Conservation (phyloP, 2,888 invertebrate species). For the Dromius quadrimaculatus region DNA sequence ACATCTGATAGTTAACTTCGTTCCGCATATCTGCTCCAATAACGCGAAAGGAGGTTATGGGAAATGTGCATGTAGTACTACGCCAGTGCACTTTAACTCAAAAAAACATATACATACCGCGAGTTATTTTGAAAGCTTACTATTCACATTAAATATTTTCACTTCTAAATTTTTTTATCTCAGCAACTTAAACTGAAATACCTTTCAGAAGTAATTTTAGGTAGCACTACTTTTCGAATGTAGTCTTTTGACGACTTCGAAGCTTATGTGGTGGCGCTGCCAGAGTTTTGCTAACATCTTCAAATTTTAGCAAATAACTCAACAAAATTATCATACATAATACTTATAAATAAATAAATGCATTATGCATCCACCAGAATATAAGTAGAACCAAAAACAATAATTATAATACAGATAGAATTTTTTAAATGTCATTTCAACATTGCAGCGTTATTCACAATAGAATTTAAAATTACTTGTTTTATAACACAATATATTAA, state of each 20-base stretch:
- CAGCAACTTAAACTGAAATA: not conserved
- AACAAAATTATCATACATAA: not conserved
- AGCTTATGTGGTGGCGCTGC: constrained; percentile 29
- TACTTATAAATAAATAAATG: not conserved
- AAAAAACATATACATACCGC: constrained; percentile 1
- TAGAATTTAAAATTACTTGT: constrained; percentile 1
- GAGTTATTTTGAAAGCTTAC: not conserved
- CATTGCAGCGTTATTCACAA: constrained; percentile 1
- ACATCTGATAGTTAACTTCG: constrained; percentile 80
- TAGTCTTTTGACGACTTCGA: constrained; percentile 14
- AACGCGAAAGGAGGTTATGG: constrained; percentile 82
- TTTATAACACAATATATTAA: not conserved
- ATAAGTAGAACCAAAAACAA: constrained; percentile 7
- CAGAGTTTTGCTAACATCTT: constrained; percentile 15
- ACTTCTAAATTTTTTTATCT: not conserved
- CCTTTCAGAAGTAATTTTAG: not conserved
- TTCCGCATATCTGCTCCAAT: constrained; percentile 81
- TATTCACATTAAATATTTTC: not conserved
- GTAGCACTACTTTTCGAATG: constrained; percentile 25
- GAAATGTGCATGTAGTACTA: constrained; percentile 80
- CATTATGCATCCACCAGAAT: not conserved
- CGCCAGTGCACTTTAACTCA: constrained; percentile 62
- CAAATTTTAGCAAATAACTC: constrained; percentile 19
- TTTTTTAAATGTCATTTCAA: not conserved
- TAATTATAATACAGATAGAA: not conserved